Base-by-base conservation (phyloP, 2,797 vertebrate species). In the Eurystomus glaucurus region DNA sequence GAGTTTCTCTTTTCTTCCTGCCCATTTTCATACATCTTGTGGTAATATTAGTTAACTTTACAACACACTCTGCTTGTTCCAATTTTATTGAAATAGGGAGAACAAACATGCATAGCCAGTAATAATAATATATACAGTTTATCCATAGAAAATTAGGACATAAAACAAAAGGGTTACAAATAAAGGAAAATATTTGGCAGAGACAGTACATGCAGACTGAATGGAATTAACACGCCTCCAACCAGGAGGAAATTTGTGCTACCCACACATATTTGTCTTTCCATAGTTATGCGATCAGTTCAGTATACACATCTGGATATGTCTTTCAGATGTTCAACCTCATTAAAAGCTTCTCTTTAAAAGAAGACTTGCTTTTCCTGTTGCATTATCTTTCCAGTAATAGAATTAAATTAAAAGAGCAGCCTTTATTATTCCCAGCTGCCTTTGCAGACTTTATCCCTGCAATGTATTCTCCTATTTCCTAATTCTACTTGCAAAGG, bases 341-440 rank as follows among this genome's bases (percentile, higher is more conserved):
- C 58, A 91, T 96, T 93, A 91, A 93, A 93, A 95, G 20, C 37
- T 94, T 82, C 54, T 61, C 20, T 96, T 96, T 78, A 89, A 92
- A 78, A 88, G 28, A 66, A 74, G n/a, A 33, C 54, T 86, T 64
- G 41, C 11, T 93, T 26, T 91, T 94, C 75, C 54, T 88, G 35
- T 72, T 94, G 17, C 29, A 79, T 83, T 95, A 79, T 90, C 58
- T 94, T 95, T 88, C 35, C 66, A 80, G 35, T 86, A 95, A 94
- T 37, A 88, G 66, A 94, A 89, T 88, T 74, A 84, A 94, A 86
- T 86, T 92, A 95, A 80, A 75, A 45, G 65, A 94, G 15, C 14
- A 80, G 19, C 29, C 52, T 52, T 83, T 37, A 57, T 81, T 91
- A 84, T 87, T 75, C 23, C 65, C 85, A 88, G 68, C 33, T 91